Evolutionary conservation across 2,888 invertebrate genomes (phyloP).

Genomic region (Xestia c-nigrum): DNA sequence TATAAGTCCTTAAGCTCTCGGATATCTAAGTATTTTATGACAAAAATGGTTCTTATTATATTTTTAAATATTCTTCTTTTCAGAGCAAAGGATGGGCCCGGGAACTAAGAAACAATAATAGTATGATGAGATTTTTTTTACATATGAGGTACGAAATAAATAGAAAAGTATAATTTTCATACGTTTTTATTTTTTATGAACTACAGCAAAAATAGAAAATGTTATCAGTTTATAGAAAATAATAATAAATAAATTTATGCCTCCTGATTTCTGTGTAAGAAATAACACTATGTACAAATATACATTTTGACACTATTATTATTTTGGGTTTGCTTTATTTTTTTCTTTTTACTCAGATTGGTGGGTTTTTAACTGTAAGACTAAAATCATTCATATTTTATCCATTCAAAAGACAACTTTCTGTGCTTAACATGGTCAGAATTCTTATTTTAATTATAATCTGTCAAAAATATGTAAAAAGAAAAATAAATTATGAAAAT

Average conservation of each 20-base stretch:
- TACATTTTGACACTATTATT: constrained; percentile 78
- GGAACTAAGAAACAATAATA: constrained; percentile 54
- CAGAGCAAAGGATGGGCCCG: constrained; percentile 75
- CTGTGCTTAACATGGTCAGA: constrained; percentile 9
- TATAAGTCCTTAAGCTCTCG: no score
- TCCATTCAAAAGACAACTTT: constrained; percentile 5
- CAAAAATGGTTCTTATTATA: background rate
- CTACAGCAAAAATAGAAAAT: constrained; percentile 81
- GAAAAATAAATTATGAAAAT: constrained; percentile 63
- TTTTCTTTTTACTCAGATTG: constrained; percentile 67
- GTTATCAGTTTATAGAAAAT: constrained; percentile 73
- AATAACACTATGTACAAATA: constrained; percentile 85
- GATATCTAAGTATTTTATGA: background rate
- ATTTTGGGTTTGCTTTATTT: constrained; percentile 30
- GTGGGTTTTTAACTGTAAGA: constrained; percentile 71
- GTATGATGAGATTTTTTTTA: constrained; percentile 21
- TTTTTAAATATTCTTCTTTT: constrained; percentile 57
- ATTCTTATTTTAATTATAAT: constrained; percentile 21
- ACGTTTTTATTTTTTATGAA: constrained; percentile 79
- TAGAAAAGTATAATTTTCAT: constrained; percentile 67
- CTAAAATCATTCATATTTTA: constrained; percentile 32
- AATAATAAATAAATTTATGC: constrained; percentile 86
- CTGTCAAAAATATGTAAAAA: constrained; percentile 49
- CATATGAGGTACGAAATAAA: constrained; percentile 58
- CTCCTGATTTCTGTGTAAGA: constrained; percentile 82